Evolutionary conservation across 2,113 vertebrate species (phyloP), one percentile per base, ranked within the genome.

Genomic region (Percina caprodes): DNA sequence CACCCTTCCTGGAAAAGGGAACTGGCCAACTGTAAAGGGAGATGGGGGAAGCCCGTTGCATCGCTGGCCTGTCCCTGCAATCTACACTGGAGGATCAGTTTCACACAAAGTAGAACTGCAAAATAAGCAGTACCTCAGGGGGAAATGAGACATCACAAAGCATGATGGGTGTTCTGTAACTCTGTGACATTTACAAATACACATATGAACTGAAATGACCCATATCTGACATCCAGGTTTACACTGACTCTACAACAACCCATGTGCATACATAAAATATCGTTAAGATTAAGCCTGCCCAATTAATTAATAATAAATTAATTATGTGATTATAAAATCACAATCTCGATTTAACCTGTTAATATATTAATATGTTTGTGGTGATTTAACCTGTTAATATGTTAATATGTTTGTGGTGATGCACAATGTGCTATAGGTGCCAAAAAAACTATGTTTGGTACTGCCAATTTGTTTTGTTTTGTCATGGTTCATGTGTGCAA

Each of bases 1-100:
- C 86, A 83, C 18, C 67, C 21, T 83, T 61, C 60, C 60, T 76
- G 70, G 45, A 90, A 91, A 90, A 51, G 23, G 77, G 87, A 92
- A 92, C 78, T 60, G 59, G 70, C 26, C 4, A 51, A 18, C 61
- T 86, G 90, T 80, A 93, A 94, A 48, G 11, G 33, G 86, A 92
- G 91, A 80, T 2, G 62, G 90, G 90, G 84, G 70, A 92, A 86
- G 79, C 87, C 88, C 85, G 13, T 24, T 30, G 59, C 83, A 80
- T 69, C 48, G 73, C 70, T 69, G 46, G 80, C 70, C 61, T 61
- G 83, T 79, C 80, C 76, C 82, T 74, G 49, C 68, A 84, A 5
- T 45, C 83, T 60, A 78, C 66, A 54, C 77, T 48, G 18, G 21
- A 72, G 88, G 78, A 60, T 92, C 84, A 83, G 81, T 89, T 89